Evolutionary conservation across 2,113 vertebrate species (phyloP).

Genomic region (Recurvirostra avosetta): DNA sequence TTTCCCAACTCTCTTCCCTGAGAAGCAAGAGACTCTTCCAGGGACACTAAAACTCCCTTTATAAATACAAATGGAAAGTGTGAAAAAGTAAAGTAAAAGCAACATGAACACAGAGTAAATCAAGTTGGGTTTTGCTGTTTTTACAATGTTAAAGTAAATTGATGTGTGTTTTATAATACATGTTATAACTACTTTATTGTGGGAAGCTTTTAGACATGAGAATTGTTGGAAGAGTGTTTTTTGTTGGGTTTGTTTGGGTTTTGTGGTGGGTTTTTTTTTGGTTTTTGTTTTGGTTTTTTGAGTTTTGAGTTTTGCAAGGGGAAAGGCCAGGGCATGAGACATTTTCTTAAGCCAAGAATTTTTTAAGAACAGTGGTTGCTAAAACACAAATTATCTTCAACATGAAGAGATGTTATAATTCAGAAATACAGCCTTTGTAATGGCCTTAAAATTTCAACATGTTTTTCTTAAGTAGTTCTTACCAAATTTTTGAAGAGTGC

Average conservation of each 20-base stretch:
- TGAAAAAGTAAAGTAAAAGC: background rate
- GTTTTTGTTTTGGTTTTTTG: background rate
- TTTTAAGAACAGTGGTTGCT: background rate
- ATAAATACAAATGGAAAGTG: background rate
- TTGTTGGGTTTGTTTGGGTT: background rate
- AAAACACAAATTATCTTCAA: background rate
- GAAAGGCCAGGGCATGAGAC: background rate
- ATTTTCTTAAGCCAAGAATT: background rate
- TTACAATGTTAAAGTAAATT: background rate
- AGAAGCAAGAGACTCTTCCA: background rate
- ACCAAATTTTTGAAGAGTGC: slow-evolving; percentile 99
- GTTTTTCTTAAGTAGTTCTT: slow-evolving; percentile 52
- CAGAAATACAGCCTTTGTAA: background rate
- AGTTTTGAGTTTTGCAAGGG: background rate
- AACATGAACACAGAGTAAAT: background rate
- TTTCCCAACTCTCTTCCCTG: background rate
- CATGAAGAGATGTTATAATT: background rate
- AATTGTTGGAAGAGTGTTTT: background rate
- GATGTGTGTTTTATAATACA: background rate
- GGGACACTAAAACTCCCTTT: background rate
- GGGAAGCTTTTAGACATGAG: background rate
- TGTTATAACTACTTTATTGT: background rate
- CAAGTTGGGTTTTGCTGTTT: background rate
- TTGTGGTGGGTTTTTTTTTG: background rate
- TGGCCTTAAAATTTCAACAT: background rate